These are phyloP conservation scores for Scaptodrosophila latifasciaeformis DNA, from an alignment of 2,888 invertebrate species.

Conservation along the genomic window DNA sequence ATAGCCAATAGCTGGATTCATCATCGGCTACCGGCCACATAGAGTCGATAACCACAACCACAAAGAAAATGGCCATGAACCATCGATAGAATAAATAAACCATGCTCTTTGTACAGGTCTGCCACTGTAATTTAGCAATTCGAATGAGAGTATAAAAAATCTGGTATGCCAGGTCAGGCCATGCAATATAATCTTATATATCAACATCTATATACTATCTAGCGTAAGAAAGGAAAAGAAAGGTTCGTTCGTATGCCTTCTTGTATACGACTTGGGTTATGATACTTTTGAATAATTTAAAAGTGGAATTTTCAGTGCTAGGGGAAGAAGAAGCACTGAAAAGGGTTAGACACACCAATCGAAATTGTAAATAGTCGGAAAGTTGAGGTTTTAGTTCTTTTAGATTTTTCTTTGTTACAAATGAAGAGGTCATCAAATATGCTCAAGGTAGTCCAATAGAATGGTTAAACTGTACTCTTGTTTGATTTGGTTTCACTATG, in stretches of 20 bases:
- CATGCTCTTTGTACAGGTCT: slow-evolving; percentile 71
- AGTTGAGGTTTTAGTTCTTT: no score
- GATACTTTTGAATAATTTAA: slow-evolving; percentile 52
- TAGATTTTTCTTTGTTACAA: no score
- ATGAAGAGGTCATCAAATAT: slow-evolving; percentile 45
- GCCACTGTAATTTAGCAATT: slow-evolving; percentile 71
- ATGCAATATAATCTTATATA: no score
- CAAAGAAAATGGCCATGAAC: slow-evolving; percentile 72
- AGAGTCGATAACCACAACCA: slow-evolving; percentile 69
- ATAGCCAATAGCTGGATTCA: slow-evolving; percentile 61
- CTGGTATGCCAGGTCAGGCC: no score
- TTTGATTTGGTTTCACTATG: background rate
- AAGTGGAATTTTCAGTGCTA: slow-evolving; percentile 53
- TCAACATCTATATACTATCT: no score
- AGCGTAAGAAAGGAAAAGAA: no score
- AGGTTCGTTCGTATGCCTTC: no score
- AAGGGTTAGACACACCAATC: no score
- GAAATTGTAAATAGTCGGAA: no score
- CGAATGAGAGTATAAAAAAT: no score
- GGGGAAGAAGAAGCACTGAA: no score
- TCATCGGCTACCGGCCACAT: slow-evolving; percentile 54
- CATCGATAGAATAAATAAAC: slow-evolving; percentile 72
- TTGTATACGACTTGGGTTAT: no score
- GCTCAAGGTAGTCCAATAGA: slow-evolving; percentile 56
- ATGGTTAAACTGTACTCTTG: slow-evolving; percentile 11